These are phyloP conservation scores for Sminthurides bifidus DNA, from an alignment of 1,140 invertebrate species.

Conservation along the genomic window DNA sequence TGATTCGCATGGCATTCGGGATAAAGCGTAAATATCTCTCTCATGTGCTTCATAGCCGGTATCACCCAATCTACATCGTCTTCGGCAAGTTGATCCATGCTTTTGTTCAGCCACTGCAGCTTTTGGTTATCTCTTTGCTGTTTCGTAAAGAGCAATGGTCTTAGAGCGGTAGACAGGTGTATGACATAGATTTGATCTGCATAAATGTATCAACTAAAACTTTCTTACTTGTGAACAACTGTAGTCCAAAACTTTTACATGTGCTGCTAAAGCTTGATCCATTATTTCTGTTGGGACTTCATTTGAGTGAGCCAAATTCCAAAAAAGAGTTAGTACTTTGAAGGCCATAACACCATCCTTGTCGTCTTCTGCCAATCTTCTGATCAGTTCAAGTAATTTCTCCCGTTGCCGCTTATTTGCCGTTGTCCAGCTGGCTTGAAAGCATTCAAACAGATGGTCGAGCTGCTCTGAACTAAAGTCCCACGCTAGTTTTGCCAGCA, in stretches of 20 bases:
- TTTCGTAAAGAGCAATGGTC: slow-evolving; percentile 10
- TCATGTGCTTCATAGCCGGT: slow-evolving; percentile 87
- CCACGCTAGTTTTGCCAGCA: slow-evolving; percentile 93
- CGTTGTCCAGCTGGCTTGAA: slow-evolving; percentile 88
- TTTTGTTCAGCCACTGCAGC: slow-evolving; percentile 87
- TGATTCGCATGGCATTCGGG: slow-evolving; percentile 61
- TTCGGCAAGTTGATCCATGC: slow-evolving; percentile 84
- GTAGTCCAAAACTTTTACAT: slow-evolving; percentile 96
- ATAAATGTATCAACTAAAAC: not conserved
- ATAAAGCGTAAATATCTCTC: slow-evolving; percentile 89
- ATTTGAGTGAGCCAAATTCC: slow-evolving; percentile 92
- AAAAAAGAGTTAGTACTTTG: slow-evolving; percentile 92
- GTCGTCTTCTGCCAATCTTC: slow-evolving; percentile 90
- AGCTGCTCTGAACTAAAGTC: slow-evolving; percentile 95
- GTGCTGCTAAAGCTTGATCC: slow-evolving; percentile 87
- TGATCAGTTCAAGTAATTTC: slow-evolving; percentile 86
- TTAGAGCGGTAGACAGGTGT: not conserved
- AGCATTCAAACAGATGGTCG: slow-evolving; percentile 94
- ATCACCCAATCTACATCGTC: slow-evolving; percentile 75
- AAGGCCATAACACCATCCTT: slow-evolving; percentile 98
- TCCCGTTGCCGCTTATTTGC: slow-evolving; percentile 93
- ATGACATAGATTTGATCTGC: not conserved
- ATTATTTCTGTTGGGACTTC: slow-evolving; percentile 95
- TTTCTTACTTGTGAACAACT: slow-evolving; percentile 67
- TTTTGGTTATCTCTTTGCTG: slow-evolving; percentile 92